phyloP scores from a whole-genome alignment of 1,140 invertebrate genomes.

The Eumaeus atala region DNA sequence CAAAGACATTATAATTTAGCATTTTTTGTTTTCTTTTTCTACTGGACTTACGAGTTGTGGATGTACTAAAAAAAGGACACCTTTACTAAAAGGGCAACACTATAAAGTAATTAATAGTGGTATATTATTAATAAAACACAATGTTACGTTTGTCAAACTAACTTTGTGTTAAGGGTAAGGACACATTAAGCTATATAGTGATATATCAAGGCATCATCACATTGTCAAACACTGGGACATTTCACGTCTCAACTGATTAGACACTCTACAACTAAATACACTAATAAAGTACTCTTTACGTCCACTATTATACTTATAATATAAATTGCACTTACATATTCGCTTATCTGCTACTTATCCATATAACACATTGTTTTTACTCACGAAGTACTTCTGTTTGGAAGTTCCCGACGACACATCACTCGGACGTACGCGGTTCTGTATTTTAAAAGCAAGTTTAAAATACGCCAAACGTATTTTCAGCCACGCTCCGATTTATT shows the following conservation, averaged over 20 bases:
- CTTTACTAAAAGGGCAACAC: no score
- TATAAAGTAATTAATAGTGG: no score
- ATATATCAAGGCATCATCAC: no score
- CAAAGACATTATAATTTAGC: no score
- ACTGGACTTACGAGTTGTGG: no score
- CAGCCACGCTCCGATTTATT: constrained; percentile 2
- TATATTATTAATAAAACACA: no score
- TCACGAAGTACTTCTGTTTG: not conserved
- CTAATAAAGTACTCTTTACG: constrained; percentile 5
- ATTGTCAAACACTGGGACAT: not conserved
- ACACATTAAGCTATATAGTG: no score
- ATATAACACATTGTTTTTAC: not conserved
- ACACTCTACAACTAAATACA: not conserved
- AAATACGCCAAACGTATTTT: constrained; percentile 15
- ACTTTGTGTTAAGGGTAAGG: no score
- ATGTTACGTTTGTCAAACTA: no score
- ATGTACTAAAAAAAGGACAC: no score
- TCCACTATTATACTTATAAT: constrained; percentile 4
- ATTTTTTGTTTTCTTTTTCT: no score
- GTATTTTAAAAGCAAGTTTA: constrained; percentile 16
- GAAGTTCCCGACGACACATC: not conserved
- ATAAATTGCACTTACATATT: constrained; percentile 10
- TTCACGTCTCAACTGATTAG: not conserved
- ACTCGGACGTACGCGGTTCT: not conserved
- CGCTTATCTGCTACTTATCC: not conserved